Conservation (phyloP, 2,113 vertebrate genomes). For the Rhynchomys soricoides region DNA sequence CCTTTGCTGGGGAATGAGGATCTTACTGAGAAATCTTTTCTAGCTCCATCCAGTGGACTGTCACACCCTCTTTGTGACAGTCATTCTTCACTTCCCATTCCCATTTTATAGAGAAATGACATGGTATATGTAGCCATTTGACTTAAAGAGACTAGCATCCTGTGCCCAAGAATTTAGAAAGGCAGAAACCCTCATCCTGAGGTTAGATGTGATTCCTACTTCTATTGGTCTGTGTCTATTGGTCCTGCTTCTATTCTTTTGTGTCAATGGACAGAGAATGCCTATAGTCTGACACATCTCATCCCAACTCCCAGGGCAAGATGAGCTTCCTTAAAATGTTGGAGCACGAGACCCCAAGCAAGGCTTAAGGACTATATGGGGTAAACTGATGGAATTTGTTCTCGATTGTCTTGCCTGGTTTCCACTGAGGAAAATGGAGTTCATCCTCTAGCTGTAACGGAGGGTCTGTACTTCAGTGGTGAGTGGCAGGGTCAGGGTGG, state of each 20-base stretch:
- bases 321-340: neutral
- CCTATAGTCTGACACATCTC: accelerated
- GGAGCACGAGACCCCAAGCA: neutral
- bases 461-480: neutral
- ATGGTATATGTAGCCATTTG: neutral
- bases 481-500: neutral
- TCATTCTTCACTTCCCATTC: neutral
- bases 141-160: neutral
- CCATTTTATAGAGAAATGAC: neutral
- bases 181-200: neutral
- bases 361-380: neutral
- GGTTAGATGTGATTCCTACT: neutral
- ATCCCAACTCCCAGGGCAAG: neutral
- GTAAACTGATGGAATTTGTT: neutral
- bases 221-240: too few species aligned
- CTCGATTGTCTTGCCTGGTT: neutral
- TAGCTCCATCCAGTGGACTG: neutral
- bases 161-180: accelerated
- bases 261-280: neutral
- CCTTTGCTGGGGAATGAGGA: neutral
- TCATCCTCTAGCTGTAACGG: neutral
- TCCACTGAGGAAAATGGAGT: neutral
- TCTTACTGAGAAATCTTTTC: neutral
- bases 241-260: neutral
- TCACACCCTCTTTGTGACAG: neutral